Percentiles rank a stretch among this genome's conserved stretches.
These are phyloP conservation scores for Rugalucina vietnamica DNA, from an alignment of 2,888 invertebrate species.

Conservation along the genomic window DNA sequence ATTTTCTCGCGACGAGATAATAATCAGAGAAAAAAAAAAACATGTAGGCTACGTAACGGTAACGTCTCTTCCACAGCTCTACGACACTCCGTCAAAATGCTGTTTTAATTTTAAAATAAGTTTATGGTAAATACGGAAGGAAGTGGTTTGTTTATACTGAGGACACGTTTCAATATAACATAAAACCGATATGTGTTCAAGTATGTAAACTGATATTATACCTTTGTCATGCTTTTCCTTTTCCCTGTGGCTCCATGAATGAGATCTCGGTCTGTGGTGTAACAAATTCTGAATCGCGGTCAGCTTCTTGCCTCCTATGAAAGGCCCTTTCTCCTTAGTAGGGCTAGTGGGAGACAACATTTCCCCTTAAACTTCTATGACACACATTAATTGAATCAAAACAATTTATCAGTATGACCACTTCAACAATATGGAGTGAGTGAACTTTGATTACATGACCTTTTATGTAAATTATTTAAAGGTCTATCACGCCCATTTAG, in stretches of 20 bases:
- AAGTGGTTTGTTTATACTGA: too few relatives aligned
- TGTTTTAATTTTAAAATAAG: too few relatives aligned
- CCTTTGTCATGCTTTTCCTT: too few relatives aligned
- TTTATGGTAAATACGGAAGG: too few relatives aligned
- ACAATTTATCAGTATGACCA: not conserved
- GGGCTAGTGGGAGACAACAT: conserved; percentile 47
- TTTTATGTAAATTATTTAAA: conserved; percentile 4
- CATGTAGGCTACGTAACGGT: too few relatives aligned
- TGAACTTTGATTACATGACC: conserved; percentile 28
- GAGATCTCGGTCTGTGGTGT: conserved; percentile 40
- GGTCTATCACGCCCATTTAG: not conserved
- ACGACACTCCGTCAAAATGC: too few relatives aligned
- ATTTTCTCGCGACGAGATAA: too few relatives aligned
- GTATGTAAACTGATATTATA: too few relatives aligned
- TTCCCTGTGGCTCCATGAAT: conserved; percentile 47
- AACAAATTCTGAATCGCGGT: conserved; percentile 55
- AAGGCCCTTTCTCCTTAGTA: conserved; percentile 56
- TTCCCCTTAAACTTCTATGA: not conserved
- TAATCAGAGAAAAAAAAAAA: too few relatives aligned
- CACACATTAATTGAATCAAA: not conserved
- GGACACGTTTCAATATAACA: too few relatives aligned
- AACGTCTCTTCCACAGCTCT: too few relatives aligned
- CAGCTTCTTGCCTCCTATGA: conserved; percentile 54
- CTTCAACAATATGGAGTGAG: not conserved
- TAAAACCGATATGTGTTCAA: too few relatives aligned